Conservation (phyloP, 2,797 vertebrate species). For the Enteromius argenteus region DNA sequence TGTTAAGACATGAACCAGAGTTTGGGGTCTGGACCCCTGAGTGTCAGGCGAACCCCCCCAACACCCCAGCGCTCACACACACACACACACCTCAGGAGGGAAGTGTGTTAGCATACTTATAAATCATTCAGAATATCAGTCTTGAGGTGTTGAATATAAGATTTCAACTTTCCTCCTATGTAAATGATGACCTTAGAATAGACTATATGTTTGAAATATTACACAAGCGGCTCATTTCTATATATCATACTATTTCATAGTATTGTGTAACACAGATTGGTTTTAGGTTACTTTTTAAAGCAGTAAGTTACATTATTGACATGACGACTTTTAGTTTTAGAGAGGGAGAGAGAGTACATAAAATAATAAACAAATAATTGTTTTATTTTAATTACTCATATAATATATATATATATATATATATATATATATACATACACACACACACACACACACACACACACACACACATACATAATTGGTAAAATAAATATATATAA, state of each 20-base stretch:
- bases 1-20: constrained; percentile 65
- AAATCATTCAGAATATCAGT: constrained; percentile 67
- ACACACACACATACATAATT: too few species aligned
- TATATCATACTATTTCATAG: not conserved
- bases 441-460: too few species aligned
- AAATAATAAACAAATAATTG: too few species aligned
- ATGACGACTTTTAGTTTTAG: too few species aligned
- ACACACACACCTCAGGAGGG: constrained; percentile 59
- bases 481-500: too few species aligned
- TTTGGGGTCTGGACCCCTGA: constrained; percentile 61
- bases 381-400: too few species aligned
- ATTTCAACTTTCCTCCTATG: constrained; percentile 47
- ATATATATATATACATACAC: too few species aligned
- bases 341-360: too few species aligned
- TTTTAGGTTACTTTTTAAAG: constrained; percentile 5
- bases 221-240: not conserved
- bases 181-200: constrained; percentile 53
- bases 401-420: too few species aligned
- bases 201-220: not conserved
- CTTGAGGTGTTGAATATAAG: constrained; percentile 55
- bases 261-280: not conserved
- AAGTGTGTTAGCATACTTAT: constrained; percentile 64
- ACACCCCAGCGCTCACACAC: constrained; percentile 29
- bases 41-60: constrained; percentile 47
- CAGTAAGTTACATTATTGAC: not conserved